These are phyloP conservation scores for Amphipoea lucens DNA, from an alignment of 2,888 invertebrate species.

Conservation along the genomic window DNA sequence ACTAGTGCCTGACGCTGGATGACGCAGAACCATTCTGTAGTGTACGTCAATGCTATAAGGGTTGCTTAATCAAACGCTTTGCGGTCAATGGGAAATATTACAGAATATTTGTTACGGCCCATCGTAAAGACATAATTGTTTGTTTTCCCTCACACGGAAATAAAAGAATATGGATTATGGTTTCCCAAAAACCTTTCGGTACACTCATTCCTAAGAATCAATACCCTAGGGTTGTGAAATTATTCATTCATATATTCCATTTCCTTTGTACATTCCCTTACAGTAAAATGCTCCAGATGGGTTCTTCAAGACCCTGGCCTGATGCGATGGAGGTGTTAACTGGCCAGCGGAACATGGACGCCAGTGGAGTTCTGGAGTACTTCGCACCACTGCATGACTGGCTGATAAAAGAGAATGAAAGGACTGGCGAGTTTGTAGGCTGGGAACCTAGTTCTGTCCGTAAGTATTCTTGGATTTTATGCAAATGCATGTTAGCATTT, in stretches of 20 bases:
- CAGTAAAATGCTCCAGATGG: conserved; percentile 92
- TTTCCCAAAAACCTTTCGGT: not conserved
- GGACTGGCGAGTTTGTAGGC: conserved; percentile 90
- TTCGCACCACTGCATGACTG: conserved; percentile 93
- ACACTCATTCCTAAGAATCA: not conserved
- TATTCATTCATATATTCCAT: not conserved
- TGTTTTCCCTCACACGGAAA: not conserved
- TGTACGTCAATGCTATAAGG: not conserved
- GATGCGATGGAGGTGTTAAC: conserved; percentile 94
- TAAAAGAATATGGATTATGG: not conserved
- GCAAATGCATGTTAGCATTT: not conserved
- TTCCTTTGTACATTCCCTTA: not conserved
- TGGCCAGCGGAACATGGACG: conserved; percentile 92
- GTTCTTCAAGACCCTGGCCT: conserved; percentile 92
- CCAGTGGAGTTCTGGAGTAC: conserved; percentile 92
- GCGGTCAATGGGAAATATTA: not conserved
- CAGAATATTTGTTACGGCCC: not conserved
- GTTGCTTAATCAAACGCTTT: not conserved
- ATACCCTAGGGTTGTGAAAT: not conserved
- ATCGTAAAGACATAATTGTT: not conserved
- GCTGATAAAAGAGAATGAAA: conserved; percentile 92
- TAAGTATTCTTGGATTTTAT: conserved; percentile 64
- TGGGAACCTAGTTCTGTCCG: conserved; percentile 89
- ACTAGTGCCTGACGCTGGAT: too few species aligned
- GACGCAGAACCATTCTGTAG: not conserved